Percentiles rank a stretch among this genome's conserved stretches.
Evolutionary conservation across 2,797 vertebrate genomes (phyloP).

Genomic region (Chelonia mydas): DNA sequence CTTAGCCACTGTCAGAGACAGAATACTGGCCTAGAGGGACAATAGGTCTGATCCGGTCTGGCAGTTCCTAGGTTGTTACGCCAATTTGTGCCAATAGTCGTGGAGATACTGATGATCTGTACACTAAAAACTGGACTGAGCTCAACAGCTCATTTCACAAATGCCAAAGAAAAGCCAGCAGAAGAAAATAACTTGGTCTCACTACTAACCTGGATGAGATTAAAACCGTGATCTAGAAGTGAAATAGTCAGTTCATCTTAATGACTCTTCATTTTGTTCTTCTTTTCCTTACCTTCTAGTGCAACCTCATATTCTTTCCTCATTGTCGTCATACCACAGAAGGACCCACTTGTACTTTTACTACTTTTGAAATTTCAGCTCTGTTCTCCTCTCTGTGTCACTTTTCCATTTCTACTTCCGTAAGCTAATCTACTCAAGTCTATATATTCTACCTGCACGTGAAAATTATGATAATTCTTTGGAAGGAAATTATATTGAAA

Average conservation of each 20-base stretch:
- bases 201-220: neutral
- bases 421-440: neutral
- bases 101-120: neutral
- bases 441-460: neutral
- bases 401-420: neutral
- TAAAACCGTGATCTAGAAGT: neutral
- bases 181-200: neutral
- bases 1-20: rapidly evolving
- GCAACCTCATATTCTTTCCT: neutral
- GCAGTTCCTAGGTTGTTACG: neutral
- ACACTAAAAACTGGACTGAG: neutral
- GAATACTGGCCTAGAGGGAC: neutral
- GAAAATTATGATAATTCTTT: neutral
- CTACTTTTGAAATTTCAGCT: neutral
- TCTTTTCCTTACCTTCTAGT: rapidly evolving
- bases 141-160: neutral
- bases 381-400: neutral
- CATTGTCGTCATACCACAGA: neutral
- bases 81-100: neutral
- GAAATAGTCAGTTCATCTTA: neutral
- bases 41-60: neutral
- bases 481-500: conserved; percentile 11
- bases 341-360: neutral
- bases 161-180: neutral
- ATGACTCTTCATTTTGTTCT: neutral